Evolutionary conservation across 2,113 vertebrate genomes (phyloP).

Genomic region (Globicephala melas): DNA sequence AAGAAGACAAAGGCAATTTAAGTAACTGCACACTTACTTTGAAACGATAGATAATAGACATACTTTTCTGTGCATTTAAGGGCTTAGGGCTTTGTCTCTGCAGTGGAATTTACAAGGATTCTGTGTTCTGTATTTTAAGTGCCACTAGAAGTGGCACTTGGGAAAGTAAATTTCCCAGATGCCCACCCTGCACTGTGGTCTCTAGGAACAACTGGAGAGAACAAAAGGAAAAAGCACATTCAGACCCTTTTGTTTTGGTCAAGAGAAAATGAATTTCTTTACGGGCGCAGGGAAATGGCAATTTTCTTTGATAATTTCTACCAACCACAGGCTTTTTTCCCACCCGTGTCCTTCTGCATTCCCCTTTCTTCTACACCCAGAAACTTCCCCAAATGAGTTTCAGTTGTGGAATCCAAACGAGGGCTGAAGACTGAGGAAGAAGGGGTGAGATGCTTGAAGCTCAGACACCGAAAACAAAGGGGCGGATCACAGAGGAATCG

Average conservation of each 20-base stretch:
- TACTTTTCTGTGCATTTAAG: slow-evolving; percentile 62
- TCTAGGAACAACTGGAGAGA: neutral
- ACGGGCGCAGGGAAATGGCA: neutral
- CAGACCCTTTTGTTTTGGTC: neutral
- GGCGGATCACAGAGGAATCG: neutral
- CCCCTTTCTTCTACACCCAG: neutral
- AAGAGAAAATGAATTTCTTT: slow-evolving; percentile 31
- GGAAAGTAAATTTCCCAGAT: slow-evolving; percentile 32
- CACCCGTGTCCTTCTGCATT: neutral
- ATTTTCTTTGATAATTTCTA: neutral
- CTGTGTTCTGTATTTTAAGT: neutral
- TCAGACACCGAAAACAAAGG: neutral
- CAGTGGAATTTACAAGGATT: slow-evolving; percentile 58
- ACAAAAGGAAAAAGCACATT: slow-evolving; percentile 27
- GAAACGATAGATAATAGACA: slow-evolving; percentile 60
- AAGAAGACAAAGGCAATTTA: slow-evolving; percentile 85
- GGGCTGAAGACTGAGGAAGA: neutral
- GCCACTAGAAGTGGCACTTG: neutral
- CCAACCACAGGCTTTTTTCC: neutral
- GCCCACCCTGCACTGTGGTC: neutral
- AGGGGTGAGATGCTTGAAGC: neutral
- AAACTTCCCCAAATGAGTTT: neutral
- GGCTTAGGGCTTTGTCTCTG: slow-evolving; percentile 39
- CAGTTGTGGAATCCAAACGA: neutral
- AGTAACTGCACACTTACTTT: slow-evolving; percentile 76